phyloP scores from a whole-genome alignment of 2,888 invertebrate genomes.

The Diarsia brunnea region DNA sequence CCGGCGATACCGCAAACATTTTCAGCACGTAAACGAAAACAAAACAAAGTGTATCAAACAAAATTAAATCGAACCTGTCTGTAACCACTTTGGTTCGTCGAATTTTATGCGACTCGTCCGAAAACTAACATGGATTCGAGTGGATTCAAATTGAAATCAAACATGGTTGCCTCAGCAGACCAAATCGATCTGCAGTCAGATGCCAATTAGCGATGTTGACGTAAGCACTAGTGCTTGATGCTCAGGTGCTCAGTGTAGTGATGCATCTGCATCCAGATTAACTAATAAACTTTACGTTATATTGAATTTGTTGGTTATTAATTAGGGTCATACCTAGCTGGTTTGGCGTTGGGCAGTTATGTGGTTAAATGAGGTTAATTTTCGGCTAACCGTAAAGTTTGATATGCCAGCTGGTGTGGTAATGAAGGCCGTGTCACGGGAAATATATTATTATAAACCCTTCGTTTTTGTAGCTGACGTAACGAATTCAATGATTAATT shows the following conservation, averaged over 20 bases:
- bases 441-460: constrained; percentile 10
- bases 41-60: constrained; percentile 31
- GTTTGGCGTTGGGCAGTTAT: constrained; percentile 7
- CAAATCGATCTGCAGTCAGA: constrained; percentile 69
- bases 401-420: constrained; percentile 24
- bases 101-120: constrained; percentile 38
- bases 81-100: constrained; percentile 30
- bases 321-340: not conserved
- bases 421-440: constrained; percentile 10
- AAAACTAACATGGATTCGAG: constrained; percentile 56
- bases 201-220: constrained; percentile 78
- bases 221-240: constrained; percentile 55
- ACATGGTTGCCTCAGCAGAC: constrained; percentile 66
- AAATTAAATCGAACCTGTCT: constrained; percentile 40
- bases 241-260: constrained; percentile 66
- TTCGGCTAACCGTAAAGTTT: constrained; percentile 36
- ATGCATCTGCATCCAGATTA: constrained; percentile 42
- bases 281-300: constrained; percentile 38
- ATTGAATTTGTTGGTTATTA: constrained; percentile 32
- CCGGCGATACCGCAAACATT: constrained; percentile 30
- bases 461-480: not conserved
- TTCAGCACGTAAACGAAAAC: constrained; percentile 28
- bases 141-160: constrained; percentile 73
- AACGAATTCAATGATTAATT: not conserved
- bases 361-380: constrained; percentile 15